phyloP scores from a whole-genome alignment of 2,888 invertebrate species.

The Chloroclystis v-ata region DNA sequence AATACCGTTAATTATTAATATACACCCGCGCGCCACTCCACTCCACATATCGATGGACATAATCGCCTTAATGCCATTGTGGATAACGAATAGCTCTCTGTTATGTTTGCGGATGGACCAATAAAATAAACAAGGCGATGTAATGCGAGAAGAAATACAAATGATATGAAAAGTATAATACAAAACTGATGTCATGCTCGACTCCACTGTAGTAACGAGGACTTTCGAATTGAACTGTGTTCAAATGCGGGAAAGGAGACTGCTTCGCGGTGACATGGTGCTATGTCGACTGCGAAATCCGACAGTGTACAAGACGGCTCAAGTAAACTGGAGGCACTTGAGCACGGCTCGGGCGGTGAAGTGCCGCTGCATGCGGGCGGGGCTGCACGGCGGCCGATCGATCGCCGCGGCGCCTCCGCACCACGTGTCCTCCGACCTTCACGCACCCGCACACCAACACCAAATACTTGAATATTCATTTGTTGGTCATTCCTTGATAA shows the following conservation, averaged over 20 bases:
- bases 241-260: conserved; percentile 19
- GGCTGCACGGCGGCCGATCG: conserved; percentile 39
- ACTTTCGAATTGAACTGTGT: conserved; percentile 1
- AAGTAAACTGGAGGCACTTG: conserved; percentile 27
- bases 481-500: conserved; percentile 14
- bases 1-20: conserved; percentile 46
- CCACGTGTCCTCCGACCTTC: conserved; percentile 58
- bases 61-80: conserved; percentile 23
- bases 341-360: conserved; percentile 25
- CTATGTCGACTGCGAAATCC: conserved; percentile 20
- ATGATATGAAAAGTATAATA: not conserved
- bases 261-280: conserved; percentile 14
- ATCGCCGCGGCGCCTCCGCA: conserved; percentile 32
- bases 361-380: conserved; percentile 33
- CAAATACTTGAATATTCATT: conserved; percentile 28
- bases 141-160: not conserved
- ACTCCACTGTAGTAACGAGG: not conserved
- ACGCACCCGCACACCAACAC: conserved; percentile 38
- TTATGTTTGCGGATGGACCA: conserved; percentile 1
- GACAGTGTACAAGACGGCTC: conserved; percentile 19
- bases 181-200: not conserved
- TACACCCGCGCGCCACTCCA: conserved; percentile 28
- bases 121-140: conserved; percentile 3
- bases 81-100: conserved; percentile 12
- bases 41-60: conserved; percentile 19